These are phyloP conservation scores for Nymphalis c-album DNA, from an alignment of 2,888 invertebrate species.

Conservation along the genomic window DNA sequence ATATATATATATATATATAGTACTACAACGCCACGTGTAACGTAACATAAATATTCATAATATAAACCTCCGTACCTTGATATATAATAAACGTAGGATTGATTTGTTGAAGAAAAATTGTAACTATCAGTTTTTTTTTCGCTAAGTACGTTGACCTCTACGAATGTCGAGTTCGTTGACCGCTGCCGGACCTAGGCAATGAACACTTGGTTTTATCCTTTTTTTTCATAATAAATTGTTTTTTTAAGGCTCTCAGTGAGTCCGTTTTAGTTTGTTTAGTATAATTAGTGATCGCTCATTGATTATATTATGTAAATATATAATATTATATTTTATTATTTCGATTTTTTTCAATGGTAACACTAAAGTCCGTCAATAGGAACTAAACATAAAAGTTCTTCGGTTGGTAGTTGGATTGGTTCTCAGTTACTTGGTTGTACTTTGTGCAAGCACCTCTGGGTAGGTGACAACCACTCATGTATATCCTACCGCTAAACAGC, in stretches of 20 bases:
- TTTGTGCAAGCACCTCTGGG: too few relatives aligned
- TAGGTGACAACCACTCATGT: too few relatives aligned
- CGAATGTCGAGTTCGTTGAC: constrained; percentile 23
- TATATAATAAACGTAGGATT: not conserved
- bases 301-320: too few relatives aligned
- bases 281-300: too few relatives aligned
- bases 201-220: not conserved
- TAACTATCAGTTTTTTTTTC: constrained; percentile 14
- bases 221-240: not conserved
- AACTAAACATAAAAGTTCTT: too few relatives aligned
- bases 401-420: too few relatives aligned
- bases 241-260: not conserved
- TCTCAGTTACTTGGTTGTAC: too few relatives aligned
- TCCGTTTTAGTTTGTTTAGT: too few relatives aligned
- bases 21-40: not conserved
- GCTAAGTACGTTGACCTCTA: constrained; percentile 19
- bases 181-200: constrained; percentile 25
- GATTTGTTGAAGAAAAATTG: not conserved
- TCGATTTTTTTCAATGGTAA: too few relatives aligned
- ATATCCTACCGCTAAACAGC: too few relatives aligned
- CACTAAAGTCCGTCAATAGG: too few relatives aligned
- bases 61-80: not conserved
- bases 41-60: not conserved
- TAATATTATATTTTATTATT: not conserved
- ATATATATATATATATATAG: not conserved